Conservation (phyloP, 2,888 invertebrate species). For the Eugnorisma glareosa region DNA sequence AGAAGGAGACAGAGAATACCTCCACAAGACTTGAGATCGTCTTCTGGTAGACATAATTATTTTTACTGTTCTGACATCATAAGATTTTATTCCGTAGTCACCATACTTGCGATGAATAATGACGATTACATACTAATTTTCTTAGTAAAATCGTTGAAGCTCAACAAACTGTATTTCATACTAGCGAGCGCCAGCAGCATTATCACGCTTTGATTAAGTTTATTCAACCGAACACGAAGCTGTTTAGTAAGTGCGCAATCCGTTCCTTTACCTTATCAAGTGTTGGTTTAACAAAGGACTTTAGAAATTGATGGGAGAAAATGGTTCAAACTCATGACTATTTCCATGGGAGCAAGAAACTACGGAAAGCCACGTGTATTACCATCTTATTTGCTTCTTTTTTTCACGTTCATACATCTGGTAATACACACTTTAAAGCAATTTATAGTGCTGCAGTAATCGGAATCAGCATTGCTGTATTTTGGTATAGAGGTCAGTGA, state of each 20-base stretch:
- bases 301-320: conserved; percentile 18
- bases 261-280: conserved; percentile 20
- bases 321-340: conserved; percentile 7
- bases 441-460: not conserved
- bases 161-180: not conserved
- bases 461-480: not conserved
- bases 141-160: not conserved
- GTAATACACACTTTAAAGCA: not conserved
- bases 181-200: not conserved
- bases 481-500: not conserved
- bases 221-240: conserved; percentile 21
- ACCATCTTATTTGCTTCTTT: not conserved
- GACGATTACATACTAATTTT: not conserved
- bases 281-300: conserved; percentile 16
- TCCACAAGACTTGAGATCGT: not conserved
- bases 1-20: not conserved
- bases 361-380: not conserved
- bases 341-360: not conserved
- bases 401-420: not conserved
- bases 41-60: not conserved
- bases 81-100: not conserved
- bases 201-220: conserved; percentile 12
- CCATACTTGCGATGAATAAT: not conserved
- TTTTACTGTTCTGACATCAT: not conserved
- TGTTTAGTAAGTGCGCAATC: conserved; percentile 18